phyloP scores from a whole-genome alignment of 2,797 vertebrate genomes.

The Pteropus rufus region DNA sequence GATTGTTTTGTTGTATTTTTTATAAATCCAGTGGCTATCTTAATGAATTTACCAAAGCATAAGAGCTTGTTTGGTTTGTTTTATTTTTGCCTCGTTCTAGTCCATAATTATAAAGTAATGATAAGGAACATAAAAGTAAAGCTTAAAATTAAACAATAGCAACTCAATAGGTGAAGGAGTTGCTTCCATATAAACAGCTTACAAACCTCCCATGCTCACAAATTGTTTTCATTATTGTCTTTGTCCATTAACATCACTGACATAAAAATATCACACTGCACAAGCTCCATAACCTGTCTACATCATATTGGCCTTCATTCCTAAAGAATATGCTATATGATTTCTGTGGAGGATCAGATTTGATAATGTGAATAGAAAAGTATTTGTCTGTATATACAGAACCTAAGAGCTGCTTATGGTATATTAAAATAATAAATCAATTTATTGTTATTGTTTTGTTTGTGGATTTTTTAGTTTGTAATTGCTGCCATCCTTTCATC shows the following conservation, averaged over 20 bases:
- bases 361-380: not conserved
- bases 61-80: not conserved
- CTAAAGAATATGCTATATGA: not conserved
- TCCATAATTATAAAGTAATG: not conserved
- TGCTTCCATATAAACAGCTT: not conserved
- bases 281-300: too few species aligned
- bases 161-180: not conserved
- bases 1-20: not conserved
- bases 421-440: not conserved
- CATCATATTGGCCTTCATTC: not conserved
- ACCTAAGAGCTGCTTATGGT: not conserved
- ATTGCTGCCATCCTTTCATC: not conserved
- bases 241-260: not conserved
- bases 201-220: not conserved
- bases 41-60: not conserved
- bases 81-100: not conserved
- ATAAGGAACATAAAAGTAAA: not conserved
- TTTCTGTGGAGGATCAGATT: not conserved
- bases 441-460: not conserved
- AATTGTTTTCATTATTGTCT: not conserved
- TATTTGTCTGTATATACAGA: not conserved
- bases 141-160: not conserved
- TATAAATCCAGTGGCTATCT: not conserved
- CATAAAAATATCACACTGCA: not conserved
- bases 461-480: not conserved